Conservation (phyloP, 2,797 vertebrate species). For the Cichlasoma orientale region DNA sequence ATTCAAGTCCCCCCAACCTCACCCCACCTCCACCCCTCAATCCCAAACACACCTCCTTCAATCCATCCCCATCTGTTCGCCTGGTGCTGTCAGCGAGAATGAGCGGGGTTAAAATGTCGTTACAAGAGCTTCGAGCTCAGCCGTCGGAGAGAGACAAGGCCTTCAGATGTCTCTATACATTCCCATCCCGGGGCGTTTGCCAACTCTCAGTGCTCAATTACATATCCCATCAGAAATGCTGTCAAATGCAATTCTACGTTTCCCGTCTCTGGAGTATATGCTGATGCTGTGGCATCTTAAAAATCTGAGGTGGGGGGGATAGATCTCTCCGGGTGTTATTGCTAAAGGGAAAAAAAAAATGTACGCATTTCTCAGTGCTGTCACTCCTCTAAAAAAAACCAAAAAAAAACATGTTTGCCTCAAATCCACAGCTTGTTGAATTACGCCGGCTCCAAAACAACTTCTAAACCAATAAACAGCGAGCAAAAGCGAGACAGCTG, state of each 20-base stretch:
- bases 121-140: slow-evolving; percentile 41
- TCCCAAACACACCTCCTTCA: neutral
- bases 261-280: slow-evolving; percentile 42
- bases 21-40: neutral
- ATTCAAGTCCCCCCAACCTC: slow-evolving; percentile 24
- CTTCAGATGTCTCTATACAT: slow-evolving; percentile 60
- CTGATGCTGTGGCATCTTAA: slow-evolving; percentile 48
- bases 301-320: slow-evolving; percentile 17
- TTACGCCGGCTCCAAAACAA: slow-evolving; percentile 43
- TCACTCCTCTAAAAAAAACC: slow-evolving; percentile 14
- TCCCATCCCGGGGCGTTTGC: slow-evolving; percentile 51
- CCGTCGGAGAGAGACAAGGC: slow-evolving; percentile 41
- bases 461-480: slow-evolving; percentile 33
- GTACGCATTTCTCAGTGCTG: slow-evolving; percentile 30
- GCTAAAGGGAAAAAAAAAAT: slow-evolving; percentile 25
- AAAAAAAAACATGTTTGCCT: neutral
- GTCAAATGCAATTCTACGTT: slow-evolving; percentile 59
- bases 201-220: slow-evolving; percentile 60
- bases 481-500: neutral
- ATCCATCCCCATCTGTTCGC: slow-evolving; percentile 26
- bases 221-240: slow-evolving; percentile 66
- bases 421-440: slow-evolving; percentile 41
- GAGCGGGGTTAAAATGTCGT: slow-evolving; percentile 48
- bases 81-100: slow-evolving; percentile 49
- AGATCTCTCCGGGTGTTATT: slow-evolving; percentile 18